Evolutionary conservation across 2,113 vertebrate genomes (phyloP), one percentile per base, ranked within the genome.

Genomic region (Poecilia latipinna): DNA sequence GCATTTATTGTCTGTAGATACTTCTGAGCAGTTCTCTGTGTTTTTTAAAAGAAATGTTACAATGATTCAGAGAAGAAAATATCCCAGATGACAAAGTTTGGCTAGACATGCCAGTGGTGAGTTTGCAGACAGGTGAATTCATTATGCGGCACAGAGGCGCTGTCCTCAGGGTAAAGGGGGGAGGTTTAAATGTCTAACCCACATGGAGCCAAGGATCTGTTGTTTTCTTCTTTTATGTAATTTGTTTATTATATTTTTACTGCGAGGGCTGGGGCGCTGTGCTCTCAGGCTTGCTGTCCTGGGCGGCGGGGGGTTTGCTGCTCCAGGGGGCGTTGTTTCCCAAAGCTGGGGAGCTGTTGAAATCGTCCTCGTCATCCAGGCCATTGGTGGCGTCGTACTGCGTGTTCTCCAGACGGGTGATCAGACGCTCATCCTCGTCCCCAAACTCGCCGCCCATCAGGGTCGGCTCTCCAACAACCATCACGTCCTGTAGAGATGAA

Each of bases 381-480:
- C 98, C 98, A 85, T 99, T 99, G 94, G 97, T 96, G 92, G 98
- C 97, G 89, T 99, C 98, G 74, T 98, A 99, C 90, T 99, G 98
- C 74, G 97, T 99, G 90, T 99, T 99, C 96, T 99, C 98, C 95
- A 99, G 96, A 90, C 98, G 97, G 75, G 98, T 99, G 96, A 99
- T 99, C 93, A 99, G 97, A 88, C 98, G 97, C 95, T 99, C 98
- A 5, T 99, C 98, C 95, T 99, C 98, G 81, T 99, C 97, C 82
- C 98, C 98, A 73, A 99, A 99, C 93, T 99, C 97, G 77, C 98
- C 98, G 73, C 98, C 98, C 98, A 99, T 99, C 93, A 99, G 94
- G 87, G 98, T 99, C 83, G 98, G 98, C 92, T 99, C 98, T 87
- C 98, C 98, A 79, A 99, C 98, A 88, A 99, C 98, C 98, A 99